These are phyloP conservation scores for Anoplopoma fimbria DNA, from an alignment of 2,113 vertebrate species.

Conservation along the genomic window DNA sequence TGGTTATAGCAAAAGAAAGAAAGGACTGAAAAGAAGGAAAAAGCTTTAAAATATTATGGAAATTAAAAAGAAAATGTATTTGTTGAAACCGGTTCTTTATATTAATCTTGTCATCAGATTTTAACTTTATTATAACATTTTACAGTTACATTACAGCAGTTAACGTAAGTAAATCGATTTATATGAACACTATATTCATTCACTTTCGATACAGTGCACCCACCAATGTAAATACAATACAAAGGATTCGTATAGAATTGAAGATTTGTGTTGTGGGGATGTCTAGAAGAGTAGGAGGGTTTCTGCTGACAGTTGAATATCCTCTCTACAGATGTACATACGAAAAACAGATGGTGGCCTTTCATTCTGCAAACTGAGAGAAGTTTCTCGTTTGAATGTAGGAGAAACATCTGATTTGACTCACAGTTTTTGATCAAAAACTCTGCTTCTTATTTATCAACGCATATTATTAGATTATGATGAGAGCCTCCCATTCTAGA, in stretches of 20 bases:
- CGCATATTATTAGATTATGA: slow-evolving; percentile 75
- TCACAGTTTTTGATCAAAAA: slow-evolving; percentile 79
- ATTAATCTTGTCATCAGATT: not conserved
- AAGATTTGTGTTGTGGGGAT: slow-evolving; percentile 56
- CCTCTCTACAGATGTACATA: slow-evolving; percentile 69
- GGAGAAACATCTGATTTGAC: slow-evolving; percentile 75
- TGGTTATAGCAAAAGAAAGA: slow-evolving; percentile 1
- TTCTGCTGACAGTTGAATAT: slow-evolving; percentile 76
- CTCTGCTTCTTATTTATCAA: slow-evolving; percentile 70
- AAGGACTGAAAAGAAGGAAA: not conserved
- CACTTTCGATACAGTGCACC: slow-evolving; percentile 28
- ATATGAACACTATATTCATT: not conserved
- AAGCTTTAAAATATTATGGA: not conserved
- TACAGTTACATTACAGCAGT: not conserved
- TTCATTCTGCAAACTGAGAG: slow-evolving; percentile 74
- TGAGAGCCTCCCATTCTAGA: slow-evolving; percentile 67
- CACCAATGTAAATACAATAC: slow-evolving; percentile 39
- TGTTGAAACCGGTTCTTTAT: slow-evolving; percentile 6
- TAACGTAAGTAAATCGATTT: slow-evolving; percentile 20
- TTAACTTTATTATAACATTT: not conserved
- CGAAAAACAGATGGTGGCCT: slow-evolving; percentile 80
- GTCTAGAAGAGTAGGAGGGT: slow-evolving; percentile 66
- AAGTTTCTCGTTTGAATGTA: slow-evolving; percentile 74
- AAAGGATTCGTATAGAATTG: slow-evolving; percentile 40
- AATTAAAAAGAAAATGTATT: not conserved